Conservation (phyloP, 2,797 vertebrate species). For the Chromobotia macracanthus region DNA sequence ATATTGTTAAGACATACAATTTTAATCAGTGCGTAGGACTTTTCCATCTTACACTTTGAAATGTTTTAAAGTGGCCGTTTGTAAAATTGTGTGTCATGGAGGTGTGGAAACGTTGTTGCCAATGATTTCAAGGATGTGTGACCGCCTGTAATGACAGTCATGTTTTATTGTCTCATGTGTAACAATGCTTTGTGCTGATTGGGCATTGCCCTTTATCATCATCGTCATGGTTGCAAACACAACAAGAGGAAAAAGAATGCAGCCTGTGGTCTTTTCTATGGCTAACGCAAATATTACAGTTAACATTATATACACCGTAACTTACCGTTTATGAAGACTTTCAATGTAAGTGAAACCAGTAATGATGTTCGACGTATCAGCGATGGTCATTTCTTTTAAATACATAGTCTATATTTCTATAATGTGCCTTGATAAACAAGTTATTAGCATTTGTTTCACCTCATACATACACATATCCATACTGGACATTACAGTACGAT, state of each 20-base stretch:
- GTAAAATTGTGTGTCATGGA: not conserved
- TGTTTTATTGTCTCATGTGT: conserved; percentile 56
- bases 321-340: conserved; percentile 14
- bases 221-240: conserved; percentile 51
- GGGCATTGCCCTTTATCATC: conserved; percentile 59
- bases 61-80: not conserved
- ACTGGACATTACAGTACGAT: conserved; percentile 28
- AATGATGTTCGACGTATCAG: conserved; percentile 40
- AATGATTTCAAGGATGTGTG: conserved; percentile 38
- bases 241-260: conserved; percentile 49
- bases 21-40: not conserved
- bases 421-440: conserved; percentile 35
- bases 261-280: conserved; percentile 42
- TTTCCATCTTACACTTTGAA: not conserved
- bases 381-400: conserved; percentile 44
- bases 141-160: conserved; percentile 44
- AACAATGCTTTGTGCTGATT: conserved; percentile 61
- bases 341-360: conserved; percentile 31
- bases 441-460: conserved; percentile 43
- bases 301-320: conserved; percentile 43
- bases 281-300: conserved; percentile 43
- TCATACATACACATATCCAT: conserved; percentile 35
- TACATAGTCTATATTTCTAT: conserved; percentile 33
- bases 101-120: conserved; percentile 9
- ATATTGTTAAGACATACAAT: too few relatives aligned